Base-by-base conservation (phyloP, 2,113 vertebrate species). In the Colossoma macropomum region DNA sequence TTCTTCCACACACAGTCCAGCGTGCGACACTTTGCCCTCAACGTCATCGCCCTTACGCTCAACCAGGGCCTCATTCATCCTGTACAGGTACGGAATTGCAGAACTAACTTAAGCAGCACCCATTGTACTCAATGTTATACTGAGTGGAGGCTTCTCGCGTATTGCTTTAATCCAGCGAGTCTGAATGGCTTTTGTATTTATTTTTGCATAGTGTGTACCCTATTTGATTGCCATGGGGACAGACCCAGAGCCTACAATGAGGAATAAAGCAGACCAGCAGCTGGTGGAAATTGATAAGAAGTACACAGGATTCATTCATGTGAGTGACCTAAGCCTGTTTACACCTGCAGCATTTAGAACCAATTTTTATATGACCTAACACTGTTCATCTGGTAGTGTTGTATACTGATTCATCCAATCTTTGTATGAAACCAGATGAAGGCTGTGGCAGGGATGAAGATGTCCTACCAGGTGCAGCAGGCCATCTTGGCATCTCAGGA, bases 141-240 rank as follows among this genome's bases (percentile, higher is more conserved):
- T 19, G 30, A 38, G 16, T 4, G 21, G 1, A 12, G 1, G 13
- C 23, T 69, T 21, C 66, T 12, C 2, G 9, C 2, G 68, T 23
- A 6, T 23, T 8, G 6, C 11, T 30, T 32, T 48, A 50, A 17
- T 65, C 25, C 13, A 38, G n/a, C 15, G 34, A 28, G 21, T 28
- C 27, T 66, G 12, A 77, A 34, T 9, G 27, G 4, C 17, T 19
- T 8, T 72, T 45, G 7, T 25, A 15, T 70, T 68, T 62, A 2
- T 45, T 2, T 77, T 60, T 70, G 6, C 21, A 76, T 89, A 99
- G 98, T 99, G 97, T 92, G 98, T 99, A 77, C 98, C 98, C 0
- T 99, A 99, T 94, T 96, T 99, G 94, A 98, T 99, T 90, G 98
- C 98, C 83, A 98, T 99, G 96, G 98, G 97, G 92, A 99, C 98